Conservation (phyloP, 2,888 invertebrate genomes). For the Ferdinandea cuprea region DNA sequence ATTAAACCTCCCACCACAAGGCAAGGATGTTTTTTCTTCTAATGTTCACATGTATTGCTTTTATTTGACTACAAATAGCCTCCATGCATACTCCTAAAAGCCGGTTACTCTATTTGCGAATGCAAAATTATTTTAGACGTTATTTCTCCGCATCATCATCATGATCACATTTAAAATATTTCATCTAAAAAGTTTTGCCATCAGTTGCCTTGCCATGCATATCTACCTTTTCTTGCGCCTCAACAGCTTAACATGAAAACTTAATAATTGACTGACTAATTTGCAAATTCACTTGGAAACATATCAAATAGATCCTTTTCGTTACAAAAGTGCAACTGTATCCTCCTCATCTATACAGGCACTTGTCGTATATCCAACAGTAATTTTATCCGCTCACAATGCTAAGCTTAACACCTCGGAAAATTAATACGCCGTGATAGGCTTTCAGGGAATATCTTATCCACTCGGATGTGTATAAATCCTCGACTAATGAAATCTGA, state of each 20-base stretch:
- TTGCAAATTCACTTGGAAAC: conserved; percentile 40
- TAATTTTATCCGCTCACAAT: conserved; percentile 33
- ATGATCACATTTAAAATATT: background rate
- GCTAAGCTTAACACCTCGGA: conserved; percentile 45
- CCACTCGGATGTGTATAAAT: background rate
- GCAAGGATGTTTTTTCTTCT: too few species aligned
- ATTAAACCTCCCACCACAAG: too few species aligned
- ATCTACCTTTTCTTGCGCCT: conserved; percentile 1
- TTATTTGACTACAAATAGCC: too few species aligned
- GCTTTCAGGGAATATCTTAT: conserved; percentile 36
- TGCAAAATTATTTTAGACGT: background rate
- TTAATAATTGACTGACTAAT: conserved; percentile 54
- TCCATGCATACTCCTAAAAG: too few species aligned
- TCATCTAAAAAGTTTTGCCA: conserved; percentile 15
- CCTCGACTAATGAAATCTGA: conserved; percentile 39
- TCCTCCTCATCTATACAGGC: background rate
- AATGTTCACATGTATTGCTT: too few species aligned
- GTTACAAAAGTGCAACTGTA: conserved; percentile 26
- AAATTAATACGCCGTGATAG: conserved; percentile 56
- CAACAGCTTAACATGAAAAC: conserved; percentile 40
- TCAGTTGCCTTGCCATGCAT: background rate
- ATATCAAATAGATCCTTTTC: conserved; percentile 32
- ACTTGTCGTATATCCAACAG: background rate
- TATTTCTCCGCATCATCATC: background rate
- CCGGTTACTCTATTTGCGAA: too few species aligned